Percentiles rank a stretch among this genome's conserved stretches.
These are phyloP conservation scores for Zhuqinia jingwanae DNA, from an alignment of 2,888 invertebrate species.

Conservation along the genomic window DNA sequence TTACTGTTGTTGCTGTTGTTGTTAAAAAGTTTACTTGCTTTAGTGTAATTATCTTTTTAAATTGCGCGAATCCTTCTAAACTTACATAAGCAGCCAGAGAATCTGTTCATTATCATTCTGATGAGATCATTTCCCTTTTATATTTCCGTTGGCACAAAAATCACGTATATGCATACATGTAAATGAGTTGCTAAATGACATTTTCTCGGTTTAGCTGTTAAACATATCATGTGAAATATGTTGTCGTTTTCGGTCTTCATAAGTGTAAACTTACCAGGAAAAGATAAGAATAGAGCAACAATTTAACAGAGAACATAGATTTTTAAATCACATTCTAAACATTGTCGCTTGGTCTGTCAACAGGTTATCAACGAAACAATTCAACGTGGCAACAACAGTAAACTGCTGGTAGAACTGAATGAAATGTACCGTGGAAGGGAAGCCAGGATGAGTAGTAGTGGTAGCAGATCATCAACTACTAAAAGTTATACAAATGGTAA, in stretches of 20 bases:
- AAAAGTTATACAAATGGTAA: neutral
- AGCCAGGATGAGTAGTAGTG: slow-evolving; percentile 77
- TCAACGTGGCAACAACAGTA: slow-evolving; percentile 82
- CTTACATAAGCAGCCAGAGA: no score
- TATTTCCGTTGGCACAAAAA: neutral
- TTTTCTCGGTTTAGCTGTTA: neutral
- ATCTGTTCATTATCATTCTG: slow-evolving; percentile 13
- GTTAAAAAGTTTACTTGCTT: no score
- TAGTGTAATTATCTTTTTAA: no score
- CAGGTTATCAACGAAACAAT: slow-evolving; percentile 83
- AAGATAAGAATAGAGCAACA: neutral
- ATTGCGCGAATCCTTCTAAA: no score
- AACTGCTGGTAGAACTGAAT: slow-evolving; percentile 82
- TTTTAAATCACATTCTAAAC: neutral
- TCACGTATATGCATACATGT: no score
- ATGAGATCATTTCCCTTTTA: neutral
- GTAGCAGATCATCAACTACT: no score
- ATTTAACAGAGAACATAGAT: neutral
- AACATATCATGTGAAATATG: no score
- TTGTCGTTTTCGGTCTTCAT: no score
- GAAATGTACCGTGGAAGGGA: slow-evolving; percentile 82
- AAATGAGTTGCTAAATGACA: neutral
- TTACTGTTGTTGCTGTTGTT: neutral
- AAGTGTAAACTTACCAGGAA: no score
- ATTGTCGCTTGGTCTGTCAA: neutral